Evolutionary conservation across 2,888 invertebrate species (phyloP).

Genomic region (Colostygia pectinataria): DNA sequence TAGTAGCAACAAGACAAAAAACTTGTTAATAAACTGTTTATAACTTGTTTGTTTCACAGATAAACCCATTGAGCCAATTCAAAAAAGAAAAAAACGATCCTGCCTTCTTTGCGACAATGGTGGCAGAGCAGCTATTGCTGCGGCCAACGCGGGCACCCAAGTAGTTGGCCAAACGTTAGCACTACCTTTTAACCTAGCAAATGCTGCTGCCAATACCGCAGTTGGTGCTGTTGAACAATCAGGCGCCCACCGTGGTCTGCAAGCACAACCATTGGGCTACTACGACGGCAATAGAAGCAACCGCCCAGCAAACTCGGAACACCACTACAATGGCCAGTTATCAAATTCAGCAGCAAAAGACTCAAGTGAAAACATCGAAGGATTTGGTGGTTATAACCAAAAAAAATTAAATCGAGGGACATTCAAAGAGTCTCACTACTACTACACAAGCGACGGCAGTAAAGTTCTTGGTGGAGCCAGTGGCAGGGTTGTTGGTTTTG

Average conservation of each 20-base stretch:
- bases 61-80: constrained; percentile 16
- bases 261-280: background rate
- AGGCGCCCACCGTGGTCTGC: constrained; percentile 7
- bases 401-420: constrained; percentile 20
- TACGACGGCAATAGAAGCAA: constrained; percentile 5
- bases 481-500: no score
- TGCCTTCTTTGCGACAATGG: constrained; percentile 34
- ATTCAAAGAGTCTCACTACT: constrained; percentile 33
- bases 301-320: background rate
- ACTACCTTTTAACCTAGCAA: background rate
- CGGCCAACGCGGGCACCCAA: constrained; percentile 31
- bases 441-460: constrained; percentile 26
- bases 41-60: constrained; percentile 19
- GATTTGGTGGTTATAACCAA: constrained; percentile 14
- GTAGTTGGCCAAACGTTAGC: constrained; percentile 32
- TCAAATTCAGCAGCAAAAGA: constrained; percentile 4
- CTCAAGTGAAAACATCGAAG: background rate
- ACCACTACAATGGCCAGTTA: constrained; percentile 11
- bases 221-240: background rate
- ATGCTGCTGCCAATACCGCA: background rate
- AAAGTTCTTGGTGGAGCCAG: no score
- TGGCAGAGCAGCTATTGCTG: constrained; percentile 37
- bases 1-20: no score
- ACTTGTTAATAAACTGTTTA: no score
- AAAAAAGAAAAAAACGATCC: constrained; percentile 32